Evolutionary conservation across 2,888 invertebrate genomes (phyloP), one percentile per base, ranked within the genome.

Genomic region (Galerucella pusilla): DNA sequence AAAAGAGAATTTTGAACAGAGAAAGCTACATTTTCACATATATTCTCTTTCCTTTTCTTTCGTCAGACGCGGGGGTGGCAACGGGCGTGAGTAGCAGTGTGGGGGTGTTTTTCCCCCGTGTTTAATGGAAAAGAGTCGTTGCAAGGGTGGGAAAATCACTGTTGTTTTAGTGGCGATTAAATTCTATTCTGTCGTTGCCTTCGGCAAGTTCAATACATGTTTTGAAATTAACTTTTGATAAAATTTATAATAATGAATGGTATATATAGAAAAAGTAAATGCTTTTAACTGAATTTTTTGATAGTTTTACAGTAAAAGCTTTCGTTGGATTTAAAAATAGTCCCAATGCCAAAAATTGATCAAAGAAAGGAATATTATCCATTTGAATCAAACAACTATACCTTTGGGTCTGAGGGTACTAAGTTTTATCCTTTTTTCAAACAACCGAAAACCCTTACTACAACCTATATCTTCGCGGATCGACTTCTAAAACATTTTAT

Each of bases 101-200:
- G 72, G 74, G 66, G 74, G 66, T 74, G 76, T 77, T 75, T 75
- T 75, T 70, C 61, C 69, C 57, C 66, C 63, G 73, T 70, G 68
- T 71, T 75, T 73, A 73, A 75, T 75, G 73, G 75, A 75, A 75
- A 75, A 72, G 54, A 68, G 73, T 69, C 70, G 70, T 75, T 35
- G 54, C 57, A 66, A 70, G 75, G 75, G 75, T 75, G 73, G 71
- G 73, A 73, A 73, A 75, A 73, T 75, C 66, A 70, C 75, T 67
- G 73, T 73, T 72, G 63, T 70, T 75, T 75, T 59, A 71, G 71
- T 75, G 68, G 68, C 75, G 75, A 75, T 75, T 63, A 71, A 64
- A 75, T 71, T 75, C 71, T 64, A 75, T 64, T 71, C 68, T 60
- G 63, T 59, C 35, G 64, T 72, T 60, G 72, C 71, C 52, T 57